Evolutionary conservation across 2,888 invertebrate species (phyloP).

Genomic region (Limnephilus rhombicus): DNA sequence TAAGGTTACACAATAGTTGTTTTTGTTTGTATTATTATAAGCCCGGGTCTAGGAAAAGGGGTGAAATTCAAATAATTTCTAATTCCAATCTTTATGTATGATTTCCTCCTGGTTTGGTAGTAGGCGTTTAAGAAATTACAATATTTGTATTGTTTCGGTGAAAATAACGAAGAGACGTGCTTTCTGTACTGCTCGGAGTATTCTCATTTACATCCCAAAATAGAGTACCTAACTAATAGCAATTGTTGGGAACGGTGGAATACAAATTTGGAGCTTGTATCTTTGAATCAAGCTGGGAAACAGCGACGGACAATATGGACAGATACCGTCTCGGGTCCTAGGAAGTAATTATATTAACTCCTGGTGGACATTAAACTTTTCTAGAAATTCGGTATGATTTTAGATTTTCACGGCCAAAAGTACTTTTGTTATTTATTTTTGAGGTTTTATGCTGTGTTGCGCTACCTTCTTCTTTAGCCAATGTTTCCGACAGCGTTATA

Average conservation of each 20-base stretch:
- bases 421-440: too few relatives aligned
- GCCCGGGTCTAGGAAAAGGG: not conserved
- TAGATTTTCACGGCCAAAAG: too few relatives aligned
- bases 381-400: too few relatives aligned
- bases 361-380: too few relatives aligned
- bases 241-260: not conserved
- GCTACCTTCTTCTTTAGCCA: too few relatives aligned
- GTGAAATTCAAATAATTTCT: not conserved
- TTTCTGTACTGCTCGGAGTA: not conserved
- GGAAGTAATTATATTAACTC: too few relatives aligned
- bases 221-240: not conserved
- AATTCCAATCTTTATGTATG: not conserved
- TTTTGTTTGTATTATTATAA: not conserved
- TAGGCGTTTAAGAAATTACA: not conserved
- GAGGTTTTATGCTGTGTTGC: too few relatives aligned
- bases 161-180: slow-evolving; percentile 9
- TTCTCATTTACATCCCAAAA: not conserved
- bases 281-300: not conserved
- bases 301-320: too few relatives aligned
- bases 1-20: not conserved
- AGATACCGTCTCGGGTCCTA: not conserved
- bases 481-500: too few relatives aligned
- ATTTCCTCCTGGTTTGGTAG: not conserved
- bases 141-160: not conserved
- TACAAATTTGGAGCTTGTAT: not conserved